Base-by-base conservation (phyloP, 64 coral and sea anemone genomes). In the Astreopora myriophthalma region DNA sequence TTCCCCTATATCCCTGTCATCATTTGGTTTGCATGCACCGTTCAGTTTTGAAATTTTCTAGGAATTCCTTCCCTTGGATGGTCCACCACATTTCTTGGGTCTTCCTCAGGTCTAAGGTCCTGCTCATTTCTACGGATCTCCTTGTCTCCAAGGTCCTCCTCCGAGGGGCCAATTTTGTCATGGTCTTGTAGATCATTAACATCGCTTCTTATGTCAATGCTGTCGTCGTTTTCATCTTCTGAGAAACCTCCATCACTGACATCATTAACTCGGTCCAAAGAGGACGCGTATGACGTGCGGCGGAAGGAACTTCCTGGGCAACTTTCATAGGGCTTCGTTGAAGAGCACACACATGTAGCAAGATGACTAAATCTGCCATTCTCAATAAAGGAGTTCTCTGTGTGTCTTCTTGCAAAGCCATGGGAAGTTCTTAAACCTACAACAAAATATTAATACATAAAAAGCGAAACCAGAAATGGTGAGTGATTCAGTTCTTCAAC, bases 271-370 rank as follows among this genome's bases (percentile, higher is more conserved):
- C 39, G 71, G 36, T 86, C 60, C 0, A 30, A 67, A 37, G 90
- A 86, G 2, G 95, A 93, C 14, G 87, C 91, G 55, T 30, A 73
- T 1, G 91, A 93, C 57, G 88, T 93, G 24, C 72, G 55, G 26
- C 93, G 95, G 24, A 93, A 39, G 2, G 95, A 93, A 23, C 95
- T 87, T 3, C 86, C 91, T 71, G 95, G 91, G 3, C 87, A 65
- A 33, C 86, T 86, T 16, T 76, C 72, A 29, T n/a, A n/a, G n/a
- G 86, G 86, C 68, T 63, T 48, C 16, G 60, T 46, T 1, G 78
- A 68, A 34, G 77, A 23, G 16, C 69, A 89, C 0, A 26, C n/a
- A n/a, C n/a, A n/a, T n/a, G n/a, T 69, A 12, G 58, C 30, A 64
- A 8, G 10, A 55, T n/a, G 52, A 12, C 38, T 12, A 55, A 55